Evolutionary conservation across 2,113 vertebrate genomes (phyloP).

Genomic region (Tetrao urogallus): DNA sequence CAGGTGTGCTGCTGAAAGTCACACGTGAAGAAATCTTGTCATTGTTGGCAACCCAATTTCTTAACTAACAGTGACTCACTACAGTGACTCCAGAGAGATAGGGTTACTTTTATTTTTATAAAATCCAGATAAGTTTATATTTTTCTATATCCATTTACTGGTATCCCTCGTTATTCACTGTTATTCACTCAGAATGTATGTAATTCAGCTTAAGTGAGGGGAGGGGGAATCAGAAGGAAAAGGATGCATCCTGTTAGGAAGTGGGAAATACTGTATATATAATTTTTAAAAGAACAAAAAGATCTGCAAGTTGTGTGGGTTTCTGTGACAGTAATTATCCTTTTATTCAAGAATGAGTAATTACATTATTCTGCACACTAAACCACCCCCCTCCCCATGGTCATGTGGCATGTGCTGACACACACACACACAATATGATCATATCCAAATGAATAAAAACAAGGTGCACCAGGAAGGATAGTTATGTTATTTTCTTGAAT

Average conservation of each 20-base stretch:
- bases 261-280: slow-evolving; percentile 62
- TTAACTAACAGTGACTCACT: not conserved
- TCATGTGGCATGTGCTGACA: not conserved
- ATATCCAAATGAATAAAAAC: slow-evolving; percentile 25
- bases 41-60: not conserved
- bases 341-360: slow-evolving; percentile 70
- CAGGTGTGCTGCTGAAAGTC: not conserved
- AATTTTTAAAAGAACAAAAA: slow-evolving; percentile 72
- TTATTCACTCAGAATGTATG: slow-evolving; percentile 40
- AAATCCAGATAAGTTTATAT: slow-evolving; percentile 6
- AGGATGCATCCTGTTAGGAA: slow-evolving; percentile 49
- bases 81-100: not conserved
- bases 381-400: not conserved
- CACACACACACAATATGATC: not conserved
- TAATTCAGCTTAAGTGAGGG: not conserved
- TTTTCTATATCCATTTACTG: not conserved
- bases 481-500: not conserved
- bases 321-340: slow-evolving; percentile 66
- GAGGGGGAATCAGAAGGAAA: slow-evolving; percentile 40
- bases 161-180: slow-evolving; percentile 31
- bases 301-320: slow-evolving; percentile 66
- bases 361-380: slow-evolving; percentile 62
- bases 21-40: not conserved
- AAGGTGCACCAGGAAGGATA: not conserved
- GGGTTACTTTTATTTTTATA: not conserved